Evolutionary conservation across 2,888 invertebrate species (phyloP).

Genomic region (Pegoplata infirma): DNA sequence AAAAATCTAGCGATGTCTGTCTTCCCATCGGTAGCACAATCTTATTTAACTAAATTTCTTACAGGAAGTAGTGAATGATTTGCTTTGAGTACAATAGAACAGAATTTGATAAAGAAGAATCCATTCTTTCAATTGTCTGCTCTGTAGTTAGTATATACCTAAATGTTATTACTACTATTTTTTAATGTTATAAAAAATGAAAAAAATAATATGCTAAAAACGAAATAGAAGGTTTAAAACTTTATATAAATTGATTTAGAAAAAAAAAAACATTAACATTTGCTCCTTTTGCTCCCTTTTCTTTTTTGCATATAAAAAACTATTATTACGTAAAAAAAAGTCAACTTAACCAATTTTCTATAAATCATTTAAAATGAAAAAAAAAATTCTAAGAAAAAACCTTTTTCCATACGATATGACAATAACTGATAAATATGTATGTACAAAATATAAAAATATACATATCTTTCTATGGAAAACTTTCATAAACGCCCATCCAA

Average conservation of each 20-base stretch:
- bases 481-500: not conserved
- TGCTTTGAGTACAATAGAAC: too few species aligned
- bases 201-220: conserved; percentile 43
- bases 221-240: conserved; percentile 43
- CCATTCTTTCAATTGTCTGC: not conserved
- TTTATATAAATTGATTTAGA: conserved; percentile 33
- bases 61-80: too few species aligned
- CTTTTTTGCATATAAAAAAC: conserved; percentile 17
- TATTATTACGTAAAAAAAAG: conserved; percentile 23
- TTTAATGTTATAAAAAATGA: conserved; percentile 56
- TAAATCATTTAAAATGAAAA: conserved; percentile 51
- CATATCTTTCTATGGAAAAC: not conserved
- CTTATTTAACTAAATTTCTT: too few species aligned
- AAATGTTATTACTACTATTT: conserved; percentile 55
- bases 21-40: too few species aligned
- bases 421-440: conserved; percentile 40
- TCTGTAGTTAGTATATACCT: conserved; percentile 6
- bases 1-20: too few species aligned
- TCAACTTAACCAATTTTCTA: conserved; percentile 47
- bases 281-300: too few species aligned
- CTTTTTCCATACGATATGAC: conserved; percentile 33
- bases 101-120: not conserved
- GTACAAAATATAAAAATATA: too few species aligned
- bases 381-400: conserved; percentile 14
- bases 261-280: conserved; percentile 6